Percentiles rank a stretch among this genome's conserved stretches.
Conservation (phyloP, 1,140 invertebrate species). For the Drosophila chauvacae region DNA sequence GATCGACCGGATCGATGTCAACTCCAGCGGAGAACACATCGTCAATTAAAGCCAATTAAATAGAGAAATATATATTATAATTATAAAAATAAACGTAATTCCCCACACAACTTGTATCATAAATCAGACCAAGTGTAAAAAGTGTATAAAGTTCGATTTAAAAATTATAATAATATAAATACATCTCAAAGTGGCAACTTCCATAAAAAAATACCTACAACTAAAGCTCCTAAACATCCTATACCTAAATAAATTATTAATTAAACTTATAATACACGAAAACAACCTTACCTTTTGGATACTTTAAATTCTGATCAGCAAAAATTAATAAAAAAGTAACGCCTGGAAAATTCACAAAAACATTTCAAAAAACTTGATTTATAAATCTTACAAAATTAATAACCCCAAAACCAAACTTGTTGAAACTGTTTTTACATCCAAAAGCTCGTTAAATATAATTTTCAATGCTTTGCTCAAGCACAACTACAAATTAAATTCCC, state of each 20-base stretch:
- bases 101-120: constrained; percentile 44
- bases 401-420: not conserved
- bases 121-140: constrained; percentile 64
- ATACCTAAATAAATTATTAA: constrained; percentile 10
- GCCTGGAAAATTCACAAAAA: not conserved
- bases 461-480: constrained; percentile 13
- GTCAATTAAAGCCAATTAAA: constrained; percentile 70
- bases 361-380: constrained; percentile 1
- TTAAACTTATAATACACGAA: too few species aligned
- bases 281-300: not conserved
- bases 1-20: constrained; percentile 67
- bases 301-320: not conserved
- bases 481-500: constrained; percentile 38
- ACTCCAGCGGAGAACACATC: constrained; percentile 54
- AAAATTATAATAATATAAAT: constrained; percentile 4
- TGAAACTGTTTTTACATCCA: not conserved
- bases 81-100: constrained; percentile 42
- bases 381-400: constrained; percentile 1
- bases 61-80: constrained; percentile 32
- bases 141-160: constrained; percentile 50
- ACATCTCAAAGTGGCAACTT: constrained; percentile 36
- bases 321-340: not conserved
- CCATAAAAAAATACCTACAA: constrained; percentile 15
- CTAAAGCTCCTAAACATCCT: constrained; percentile 38
- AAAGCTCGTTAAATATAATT: not conserved